Evolutionary conservation across 2,797 vertebrate genomes (phyloP), one percentile per base, ranked within the genome.

Genomic region (Cyprinella venusta): DNA sequence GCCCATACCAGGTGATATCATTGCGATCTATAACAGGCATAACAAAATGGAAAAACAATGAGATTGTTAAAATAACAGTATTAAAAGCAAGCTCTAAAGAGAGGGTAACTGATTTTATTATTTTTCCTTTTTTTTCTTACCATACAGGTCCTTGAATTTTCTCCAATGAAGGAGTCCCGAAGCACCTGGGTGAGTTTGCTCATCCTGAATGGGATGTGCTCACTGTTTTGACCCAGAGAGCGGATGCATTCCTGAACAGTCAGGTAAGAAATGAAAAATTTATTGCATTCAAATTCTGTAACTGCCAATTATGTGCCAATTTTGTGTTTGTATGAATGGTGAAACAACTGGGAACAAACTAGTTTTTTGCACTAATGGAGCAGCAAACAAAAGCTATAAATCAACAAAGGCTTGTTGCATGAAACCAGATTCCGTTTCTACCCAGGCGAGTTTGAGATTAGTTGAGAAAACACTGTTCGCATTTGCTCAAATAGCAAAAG

Each of bases 151-250:
- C 94, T 95, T 4, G 98, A 99, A 87, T 97, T 99, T 82, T 96
- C 93, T 76, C 98, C 97, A 6, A 98, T 98, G 88, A 99, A 99
- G 54, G 98, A 99, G 88, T 99, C 98, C 81, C 98, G 93, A 15
- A 99, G 94, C 74, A 99, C 98, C 88, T 98, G 98, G 13, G 98
- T 99, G 87, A 99, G 95, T 89, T 98, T 99, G 92, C 97, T 99
- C 93, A 98, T 97, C 6, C 98, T 94, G 91, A 99, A 99, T 0
- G 98, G 98, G 40, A 98, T 98, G 75, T 99, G 97, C 63, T 97
- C 95, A 38, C 97, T 97, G 92, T 99, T 98, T 93, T 95, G 97
- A 36, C 97, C 98, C 87, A 99, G 91, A 16, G 98, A 98, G 72
- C 98, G 94, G 88, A 99, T 99, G 85, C 98, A 99, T 89, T 99